phyloP scores from a whole-genome alignment of 1,140 invertebrate genomes.

The Lanistes nyassanus region DNA sequence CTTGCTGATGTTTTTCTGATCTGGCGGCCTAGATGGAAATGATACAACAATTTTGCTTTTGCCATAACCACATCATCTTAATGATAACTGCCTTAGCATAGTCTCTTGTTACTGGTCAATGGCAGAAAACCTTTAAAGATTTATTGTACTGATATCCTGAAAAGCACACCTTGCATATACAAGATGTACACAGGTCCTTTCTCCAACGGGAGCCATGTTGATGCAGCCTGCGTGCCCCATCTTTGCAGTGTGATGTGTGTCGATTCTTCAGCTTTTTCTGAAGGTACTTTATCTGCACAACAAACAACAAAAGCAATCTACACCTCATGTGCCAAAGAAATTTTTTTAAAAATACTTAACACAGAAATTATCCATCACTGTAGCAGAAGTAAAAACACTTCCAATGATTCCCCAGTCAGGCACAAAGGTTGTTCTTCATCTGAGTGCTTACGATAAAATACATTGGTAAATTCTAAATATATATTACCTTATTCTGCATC shows the following conservation, averaged over 20 bases:
- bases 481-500: conserved; percentile 70
- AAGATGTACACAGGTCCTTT: conserved; percentile 70
- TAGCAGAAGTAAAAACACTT: too few relatives aligned
- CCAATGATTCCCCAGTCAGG: too few relatives aligned
- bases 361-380: neutral
- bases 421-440: too few relatives aligned
- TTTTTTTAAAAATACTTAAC: neutral
- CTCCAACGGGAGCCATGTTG: conserved; percentile 70
- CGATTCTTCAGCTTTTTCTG: conserved; percentile 62
- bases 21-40: neutral
- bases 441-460: too few relatives aligned
- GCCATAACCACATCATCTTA: too few relatives aligned
- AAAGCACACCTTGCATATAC: conserved; percentile 69
- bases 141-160: too few relatives aligned
- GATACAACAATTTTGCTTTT: neutral
- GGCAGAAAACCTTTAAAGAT: neutral
- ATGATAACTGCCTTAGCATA: too few relatives aligned
- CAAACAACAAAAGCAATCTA: neutral
- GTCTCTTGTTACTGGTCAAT: neutral
- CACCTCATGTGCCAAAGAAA: neutral
- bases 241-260: conserved; percentile 61
- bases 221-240: conserved; percentile 63
- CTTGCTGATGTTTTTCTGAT: too few relatives aligned
- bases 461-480: too few relatives aligned
- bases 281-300: conserved; percentile 26